These are phyloP conservation scores for Globodera rostochiensis DNA, from an alignment of 1,140 invertebrate genomes.

Conservation along the genomic window DNA sequence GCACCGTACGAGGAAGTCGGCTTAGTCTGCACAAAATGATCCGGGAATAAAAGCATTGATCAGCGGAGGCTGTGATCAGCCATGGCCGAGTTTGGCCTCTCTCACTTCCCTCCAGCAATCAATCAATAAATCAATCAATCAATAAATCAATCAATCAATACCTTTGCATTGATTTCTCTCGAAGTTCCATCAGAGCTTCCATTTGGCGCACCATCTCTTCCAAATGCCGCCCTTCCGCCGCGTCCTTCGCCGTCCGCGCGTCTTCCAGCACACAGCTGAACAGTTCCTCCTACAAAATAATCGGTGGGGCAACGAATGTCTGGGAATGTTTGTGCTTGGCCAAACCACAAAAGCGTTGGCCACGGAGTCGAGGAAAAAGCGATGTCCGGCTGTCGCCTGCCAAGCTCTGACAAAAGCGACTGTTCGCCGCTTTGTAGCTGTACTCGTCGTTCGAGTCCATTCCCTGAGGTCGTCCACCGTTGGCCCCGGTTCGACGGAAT, in stretches of 20 bases:
- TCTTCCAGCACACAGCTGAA: constrained; percentile 76
- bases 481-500: constrained; percentile 49
- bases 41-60: not conserved
- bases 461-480: constrained; percentile 18
- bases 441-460: not conserved
- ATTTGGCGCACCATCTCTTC: constrained; percentile 53
- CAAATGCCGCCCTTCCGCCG: constrained; percentile 68
- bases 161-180: constrained; percentile 52
- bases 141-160: not conserved
- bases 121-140: too few species aligned
- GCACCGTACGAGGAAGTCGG: constrained; percentile 53
- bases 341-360: constrained; percentile 74
- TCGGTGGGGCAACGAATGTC: not conserved
- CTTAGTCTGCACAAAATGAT: constrained; percentile 37
- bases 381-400: constrained; percentile 75
- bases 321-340: not conserved
- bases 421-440: constrained; percentile 77
- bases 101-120: too few species aligned
- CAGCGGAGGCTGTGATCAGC: not conserved
- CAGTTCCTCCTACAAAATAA: constrained; percentile 71
- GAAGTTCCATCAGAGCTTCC: constrained; percentile 37
- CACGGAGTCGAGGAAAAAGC: constrained; percentile 76
- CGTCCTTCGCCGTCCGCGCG: constrained; percentile 74
- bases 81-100: not conserved
- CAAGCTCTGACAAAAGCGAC: constrained; percentile 80